Evolutionary conservation across 2,888 invertebrate genomes (phyloP), one percentile per base, ranked within the genome.

Genomic region (Cremastinae sp.): DNA sequence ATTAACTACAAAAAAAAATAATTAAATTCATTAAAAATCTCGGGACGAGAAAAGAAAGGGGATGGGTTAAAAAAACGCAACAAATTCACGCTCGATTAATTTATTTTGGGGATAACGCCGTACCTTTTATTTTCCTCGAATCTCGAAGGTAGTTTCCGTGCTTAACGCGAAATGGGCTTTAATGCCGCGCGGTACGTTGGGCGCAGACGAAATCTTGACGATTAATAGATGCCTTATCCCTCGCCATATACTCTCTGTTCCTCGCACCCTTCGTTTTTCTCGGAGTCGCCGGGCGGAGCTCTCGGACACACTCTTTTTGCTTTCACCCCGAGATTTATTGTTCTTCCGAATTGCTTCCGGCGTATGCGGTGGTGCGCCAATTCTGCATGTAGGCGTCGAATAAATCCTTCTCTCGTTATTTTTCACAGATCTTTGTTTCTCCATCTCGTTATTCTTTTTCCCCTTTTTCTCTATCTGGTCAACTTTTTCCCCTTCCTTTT

Each of bases 211-310:
- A 84, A 82, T 82, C 80, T 78, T 54, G 74, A 78, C 79, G 80
- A 84, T 84, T 83, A 84, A 84, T 82, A 82, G 81, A 68, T 68
- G 62, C 58, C n/a, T n/a, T n/a, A n/a, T n/a, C n/a, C n/a, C n/a
- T n/a, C n/a, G n/a, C n/a, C n/a, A n/a, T 62, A 58, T 66, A 28
- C 59, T 69, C 59, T 69, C 14, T 58, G 56, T 68, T 74, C 72
- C 81, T 74, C 74, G 14, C 54, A 64, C 45, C 34, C 47, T 75
- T 69, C 9, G 36, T 22, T 59, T 74, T 59, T 45, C 41, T n/a
- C 43, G 5, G 54, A 62, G 14, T 79, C 62, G 72, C 74, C 68
- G 38, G 58, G 53, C 4, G 41, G 14, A 49, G 36, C 51, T 54
- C 20, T 65, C 62, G 49, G 38, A 62, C 68, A 53, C 38, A 53